Evolutionary conservation across 1,140 invertebrate species (phyloP).

Genomic region (Scaptomyza pallida): DNA sequence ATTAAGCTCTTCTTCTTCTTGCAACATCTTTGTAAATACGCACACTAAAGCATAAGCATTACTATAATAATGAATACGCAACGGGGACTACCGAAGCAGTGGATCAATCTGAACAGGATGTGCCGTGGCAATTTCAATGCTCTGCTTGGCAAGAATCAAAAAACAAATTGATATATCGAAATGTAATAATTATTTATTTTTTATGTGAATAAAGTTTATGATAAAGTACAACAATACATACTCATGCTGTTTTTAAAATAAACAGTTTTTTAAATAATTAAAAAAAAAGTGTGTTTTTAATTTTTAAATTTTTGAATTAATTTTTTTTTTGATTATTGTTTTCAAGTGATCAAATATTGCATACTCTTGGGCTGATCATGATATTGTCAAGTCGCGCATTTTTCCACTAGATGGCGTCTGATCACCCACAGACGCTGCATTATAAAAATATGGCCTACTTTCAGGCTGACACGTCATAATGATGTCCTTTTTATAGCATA

Average conservation of each 20-base stretch:
- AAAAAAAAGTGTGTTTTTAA: too few relatives aligned
- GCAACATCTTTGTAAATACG: slow-evolving; percentile 77
- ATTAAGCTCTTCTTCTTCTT: slow-evolving; percentile 65
- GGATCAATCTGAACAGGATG: slow-evolving; percentile 10
- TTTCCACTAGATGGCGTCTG: background rate
- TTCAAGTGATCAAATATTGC: background rate
- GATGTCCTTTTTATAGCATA: background rate
- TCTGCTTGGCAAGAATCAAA: slow-evolving; percentile 31
- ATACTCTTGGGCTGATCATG: slow-evolving; percentile 1
- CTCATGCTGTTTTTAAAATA: slow-evolving; percentile 1
- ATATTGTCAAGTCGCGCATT: background rate
- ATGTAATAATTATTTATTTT: slow-evolving; percentile 81
- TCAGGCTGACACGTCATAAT: background rate
- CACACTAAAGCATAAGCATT: slow-evolving; percentile 67
- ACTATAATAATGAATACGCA: slow-evolving; percentile 44
- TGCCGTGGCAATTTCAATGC: slow-evolving; percentile 32
- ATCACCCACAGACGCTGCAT: too few relatives aligned
- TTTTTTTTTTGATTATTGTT: background rate
- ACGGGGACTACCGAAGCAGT: slow-evolving; percentile 26
- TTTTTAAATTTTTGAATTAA: background rate
- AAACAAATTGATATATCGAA: slow-evolving; percentile 53
- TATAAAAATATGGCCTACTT: background rate
- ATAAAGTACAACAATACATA: slow-evolving; percentile 58
- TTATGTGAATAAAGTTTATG: slow-evolving; percentile 79
- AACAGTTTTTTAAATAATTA: background rate